A percentile compares a stretch with the other conserved stretches of the same genome.
phyloP scores from a whole-genome alignment of 2,113 vertebrate genomes.

The Murina feae region DNA sequence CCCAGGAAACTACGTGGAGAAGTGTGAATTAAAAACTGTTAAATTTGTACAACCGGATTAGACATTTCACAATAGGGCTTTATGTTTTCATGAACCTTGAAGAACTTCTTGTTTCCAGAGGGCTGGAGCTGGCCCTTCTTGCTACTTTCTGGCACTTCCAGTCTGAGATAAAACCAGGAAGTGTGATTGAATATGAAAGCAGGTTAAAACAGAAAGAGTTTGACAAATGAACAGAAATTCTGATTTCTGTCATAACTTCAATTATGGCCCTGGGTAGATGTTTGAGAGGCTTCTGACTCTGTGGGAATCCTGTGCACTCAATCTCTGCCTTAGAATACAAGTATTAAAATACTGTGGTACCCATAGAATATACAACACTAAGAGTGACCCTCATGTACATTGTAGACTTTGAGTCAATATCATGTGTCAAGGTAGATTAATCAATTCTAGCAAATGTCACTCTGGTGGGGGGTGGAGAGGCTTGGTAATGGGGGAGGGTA shows the following conservation, averaged over 20 bases:
- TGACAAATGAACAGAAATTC: not conserved
- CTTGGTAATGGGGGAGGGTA: not conserved
- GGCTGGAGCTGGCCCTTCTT: not conserved
- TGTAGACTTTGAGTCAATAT: not conserved
- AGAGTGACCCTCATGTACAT: not conserved
- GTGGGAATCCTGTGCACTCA: not conserved
- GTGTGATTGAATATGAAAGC: not conserved
- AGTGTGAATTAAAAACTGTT: not conserved
- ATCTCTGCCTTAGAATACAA: not conserved
- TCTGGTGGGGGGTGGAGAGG: not conserved
- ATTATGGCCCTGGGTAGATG: not conserved
- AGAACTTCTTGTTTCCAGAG: constrained; percentile 20
- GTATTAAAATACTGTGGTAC: not conserved
- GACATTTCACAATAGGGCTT: constrained; percentile 23
- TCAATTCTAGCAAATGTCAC: not conserved
- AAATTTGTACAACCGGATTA: not conserved
- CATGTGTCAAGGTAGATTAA: not conserved
- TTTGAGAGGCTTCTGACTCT: not conserved
- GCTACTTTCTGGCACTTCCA: constrained; percentile 4
- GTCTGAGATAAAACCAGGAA: not conserved
- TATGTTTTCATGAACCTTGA: not conserved
- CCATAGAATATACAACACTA: not conserved
- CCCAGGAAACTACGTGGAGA: not conserved
- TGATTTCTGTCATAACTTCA: not conserved
- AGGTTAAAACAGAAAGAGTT: not conserved